Evolutionary conservation across 2,113 vertebrate species (phyloP).

Genomic region (Saguinus imperator): DNA sequence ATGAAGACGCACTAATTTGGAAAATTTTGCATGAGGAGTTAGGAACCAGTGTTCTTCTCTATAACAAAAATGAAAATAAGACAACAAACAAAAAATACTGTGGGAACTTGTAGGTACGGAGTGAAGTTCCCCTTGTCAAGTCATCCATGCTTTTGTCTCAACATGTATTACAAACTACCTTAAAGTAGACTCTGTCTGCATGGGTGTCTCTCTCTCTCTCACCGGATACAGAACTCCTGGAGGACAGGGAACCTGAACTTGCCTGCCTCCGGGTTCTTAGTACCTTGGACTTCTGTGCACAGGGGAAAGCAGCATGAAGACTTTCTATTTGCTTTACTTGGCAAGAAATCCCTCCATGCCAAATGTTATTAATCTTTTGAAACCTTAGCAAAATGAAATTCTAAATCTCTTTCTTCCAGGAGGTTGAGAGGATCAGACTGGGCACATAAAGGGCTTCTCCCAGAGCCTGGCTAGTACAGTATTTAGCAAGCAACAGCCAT

Average conservation of each 20-base stretch:
- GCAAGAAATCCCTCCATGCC: too few species aligned
- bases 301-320: neutral
- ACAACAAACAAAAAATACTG: rapidly evolving
- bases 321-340: rapidly evolving
- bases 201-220: neutral
- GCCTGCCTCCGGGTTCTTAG: too few species aligned
- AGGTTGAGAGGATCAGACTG: neutral
- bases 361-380: neutral
- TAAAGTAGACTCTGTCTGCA: too few species aligned
- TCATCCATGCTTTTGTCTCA: neutral
- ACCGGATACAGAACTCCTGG: neutral
- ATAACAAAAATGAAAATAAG: neutral
- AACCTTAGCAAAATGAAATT: neutral
- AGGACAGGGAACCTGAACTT: neutral
- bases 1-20: neutral
- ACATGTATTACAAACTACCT: rapidly evolving
- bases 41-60: neutral
- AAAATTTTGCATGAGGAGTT: neutral
- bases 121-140: too few species aligned
- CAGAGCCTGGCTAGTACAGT: rapidly evolving
- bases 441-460: neutral
- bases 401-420: neutral
- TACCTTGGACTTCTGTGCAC: too few species aligned
- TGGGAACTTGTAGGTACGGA: too few species aligned
- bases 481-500: neutral